Percentiles rank a stretch among this genome's conserved stretches.
Evolutionary conservation across 2,113 vertebrate genomes (phyloP).

Genomic region (Oreochromis aureus): DNA sequence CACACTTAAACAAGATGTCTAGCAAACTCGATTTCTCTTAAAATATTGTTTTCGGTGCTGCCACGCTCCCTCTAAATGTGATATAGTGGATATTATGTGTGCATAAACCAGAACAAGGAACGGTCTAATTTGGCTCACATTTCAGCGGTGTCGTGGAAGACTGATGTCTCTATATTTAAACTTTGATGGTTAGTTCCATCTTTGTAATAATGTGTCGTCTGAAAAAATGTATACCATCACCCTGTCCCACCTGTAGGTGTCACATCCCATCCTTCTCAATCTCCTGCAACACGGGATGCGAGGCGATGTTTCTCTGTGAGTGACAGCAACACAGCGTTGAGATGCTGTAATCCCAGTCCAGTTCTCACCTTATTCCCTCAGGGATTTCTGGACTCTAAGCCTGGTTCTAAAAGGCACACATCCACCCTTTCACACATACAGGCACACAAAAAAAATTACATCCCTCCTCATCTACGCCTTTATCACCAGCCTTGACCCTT

Average conservation of each 20-base stretch:
- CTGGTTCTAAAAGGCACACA: background rate
- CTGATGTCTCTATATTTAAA: background rate
- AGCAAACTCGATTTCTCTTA: background rate
- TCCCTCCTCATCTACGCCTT: slow-evolving; percentile 42
- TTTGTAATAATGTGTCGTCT: slow-evolving; percentile 31
- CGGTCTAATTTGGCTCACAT: background rate
- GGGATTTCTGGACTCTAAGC: slow-evolving; percentile 42
- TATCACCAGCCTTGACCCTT: slow-evolving; percentile 59
- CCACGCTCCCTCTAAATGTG: background rate
- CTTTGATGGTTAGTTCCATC: background rate
- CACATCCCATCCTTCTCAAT: slow-evolving; percentile 3
- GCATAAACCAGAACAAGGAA: background rate
- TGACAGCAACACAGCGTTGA: slow-evolving; percentile 35
- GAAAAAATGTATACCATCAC: background rate
- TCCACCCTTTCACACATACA: background rate
- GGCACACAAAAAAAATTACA: background rate
- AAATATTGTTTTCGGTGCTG: background rate
- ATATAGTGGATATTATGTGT: background rate
- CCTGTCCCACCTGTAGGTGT: background rate
- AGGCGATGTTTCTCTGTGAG: slow-evolving; percentile 6
- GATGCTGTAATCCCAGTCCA: slow-evolving; percentile 40
- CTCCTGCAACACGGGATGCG: slow-evolving; percentile 20
- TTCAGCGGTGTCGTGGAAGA: background rate
- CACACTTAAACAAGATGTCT: background rate
- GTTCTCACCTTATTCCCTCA: slow-evolving; percentile 31